Evolutionary conservation across 2,113 vertebrate species (phyloP).

Genomic region (Symphodus melops): DNA sequence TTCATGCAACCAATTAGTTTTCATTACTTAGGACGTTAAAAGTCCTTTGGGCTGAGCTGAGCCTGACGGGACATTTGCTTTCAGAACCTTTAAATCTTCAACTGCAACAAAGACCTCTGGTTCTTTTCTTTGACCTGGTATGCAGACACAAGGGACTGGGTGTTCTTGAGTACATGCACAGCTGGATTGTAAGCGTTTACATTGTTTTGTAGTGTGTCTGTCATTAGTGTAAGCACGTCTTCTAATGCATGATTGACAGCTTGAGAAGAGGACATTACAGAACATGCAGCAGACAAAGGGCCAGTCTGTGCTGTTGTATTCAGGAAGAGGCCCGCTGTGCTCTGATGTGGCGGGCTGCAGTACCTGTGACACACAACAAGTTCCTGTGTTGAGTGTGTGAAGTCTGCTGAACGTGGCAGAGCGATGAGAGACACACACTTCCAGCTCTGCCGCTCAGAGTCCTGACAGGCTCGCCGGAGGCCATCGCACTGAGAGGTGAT

Average conservation of each 20-base stretch:
- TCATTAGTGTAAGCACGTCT: background rate
- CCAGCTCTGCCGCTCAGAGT: conserved; percentile 37
- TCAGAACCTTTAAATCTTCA: too few species aligned
- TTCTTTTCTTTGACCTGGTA: too few species aligned
- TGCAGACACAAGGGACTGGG: too few species aligned
- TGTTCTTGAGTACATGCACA: too few species aligned
- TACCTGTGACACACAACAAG: conserved; percentile 60
- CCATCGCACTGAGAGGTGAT: conserved; percentile 41
- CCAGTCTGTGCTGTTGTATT: conserved; percentile 53
- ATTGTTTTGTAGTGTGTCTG: background rate
- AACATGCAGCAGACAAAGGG: conserved; percentile 62
- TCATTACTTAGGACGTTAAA: too few species aligned
- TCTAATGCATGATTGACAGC: conserved; percentile 2
- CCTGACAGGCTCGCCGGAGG: conserved; percentile 60
- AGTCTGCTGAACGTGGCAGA: conserved; percentile 36
- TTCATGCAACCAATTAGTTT: too few species aligned
- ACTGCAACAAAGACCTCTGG: too few species aligned
- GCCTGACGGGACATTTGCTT: too few species aligned
- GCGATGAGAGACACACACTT: conserved; percentile 54
- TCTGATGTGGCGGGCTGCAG: conserved; percentile 67
- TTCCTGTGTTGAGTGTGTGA: conserved; percentile 70
- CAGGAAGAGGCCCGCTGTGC: conserved; percentile 62
- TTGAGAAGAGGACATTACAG: conserved; percentile 31
- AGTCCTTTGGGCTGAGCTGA: too few species aligned
- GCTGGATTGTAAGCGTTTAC: too few species aligned